These are phyloP conservation scores for Monodelphis domestica DNA, from an alignment of 2,797 vertebrate species.

Conservation along the genomic window DNA sequence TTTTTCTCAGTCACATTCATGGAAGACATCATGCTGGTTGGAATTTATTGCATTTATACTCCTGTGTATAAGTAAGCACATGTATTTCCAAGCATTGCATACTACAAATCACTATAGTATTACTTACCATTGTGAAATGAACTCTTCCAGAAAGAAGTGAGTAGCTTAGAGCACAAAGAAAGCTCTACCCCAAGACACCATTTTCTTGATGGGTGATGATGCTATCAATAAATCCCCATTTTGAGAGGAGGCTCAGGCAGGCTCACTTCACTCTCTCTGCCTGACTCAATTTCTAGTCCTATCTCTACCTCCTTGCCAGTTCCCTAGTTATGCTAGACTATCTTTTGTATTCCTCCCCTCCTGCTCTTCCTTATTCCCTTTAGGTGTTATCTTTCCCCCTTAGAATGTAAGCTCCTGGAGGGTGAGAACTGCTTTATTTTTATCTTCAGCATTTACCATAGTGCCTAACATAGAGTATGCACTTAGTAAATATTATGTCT, in stretches of 20 bases:
- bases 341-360: not conserved
- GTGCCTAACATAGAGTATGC: not conserved
- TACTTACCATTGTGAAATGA: not conserved
- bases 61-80: not conserved
- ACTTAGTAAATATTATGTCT: not conserved
- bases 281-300: not conserved
- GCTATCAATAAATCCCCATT: not conserved
- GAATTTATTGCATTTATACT: not conserved
- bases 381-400: not conserved
- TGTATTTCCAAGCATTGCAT: accelerated
- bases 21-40: not conserved
- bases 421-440: not conserved
- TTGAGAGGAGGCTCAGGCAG: not conserved
- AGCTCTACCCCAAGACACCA: not conserved
- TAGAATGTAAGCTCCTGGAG: not conserved
- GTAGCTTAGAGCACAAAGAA: not conserved
- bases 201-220: not conserved
- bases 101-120: not conserved
- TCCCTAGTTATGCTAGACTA: not conserved
- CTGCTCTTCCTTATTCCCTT: not conserved
- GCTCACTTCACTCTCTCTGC: not conserved
- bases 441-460: not conserved
- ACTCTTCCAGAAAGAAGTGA: not conserved
- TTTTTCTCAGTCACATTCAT: not conserved
- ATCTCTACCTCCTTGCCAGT: not conserved